These are phyloP conservation scores for Drosophila bipectinata DNA, from an alignment of 1,140 invertebrate genomes.

Conservation along the genomic window DNA sequence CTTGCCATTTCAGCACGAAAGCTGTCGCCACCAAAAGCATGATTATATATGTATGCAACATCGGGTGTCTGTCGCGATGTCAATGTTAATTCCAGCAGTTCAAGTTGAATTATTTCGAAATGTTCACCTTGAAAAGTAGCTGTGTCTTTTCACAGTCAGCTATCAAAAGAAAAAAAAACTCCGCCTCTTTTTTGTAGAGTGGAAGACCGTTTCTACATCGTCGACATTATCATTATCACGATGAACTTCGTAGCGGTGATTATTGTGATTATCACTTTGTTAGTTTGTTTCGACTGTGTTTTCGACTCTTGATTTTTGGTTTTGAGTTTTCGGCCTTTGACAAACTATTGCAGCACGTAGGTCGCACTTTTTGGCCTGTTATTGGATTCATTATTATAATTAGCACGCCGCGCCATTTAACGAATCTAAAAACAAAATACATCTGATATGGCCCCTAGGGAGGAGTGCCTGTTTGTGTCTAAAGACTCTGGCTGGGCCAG, in stretches of 20 bases:
- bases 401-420: conserved; percentile 65
- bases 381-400: conserved; percentile 80
- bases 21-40: conserved; percentile 32
- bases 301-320: conserved; percentile 24
- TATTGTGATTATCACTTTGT: conserved; percentile 63
- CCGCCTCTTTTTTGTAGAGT: conserved; percentile 48
- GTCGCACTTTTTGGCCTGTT: conserved; percentile 76
- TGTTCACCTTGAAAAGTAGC: conserved; percentile 76
- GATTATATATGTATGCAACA: conserved; percentile 1
- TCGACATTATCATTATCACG: conserved; percentile 29
- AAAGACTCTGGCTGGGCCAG: conserved; percentile 5
- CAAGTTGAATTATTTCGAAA: conserved; percentile 81
- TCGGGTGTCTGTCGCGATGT: conserved; percentile 61
- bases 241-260: conserved; percentile 44
- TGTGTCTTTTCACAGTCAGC: conserved; percentile 41
- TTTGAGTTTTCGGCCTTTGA: conserved; percentile 62
- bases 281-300: conserved; percentile 45
- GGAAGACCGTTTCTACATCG: conserved; percentile 44
- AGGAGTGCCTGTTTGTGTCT: conserved; percentile 2
- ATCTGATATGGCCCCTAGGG: conserved; percentile 16
- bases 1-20: conserved; percentile 46
- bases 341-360: conserved; percentile 73
- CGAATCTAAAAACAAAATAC: conserved; percentile 36
- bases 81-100: conserved; percentile 78
- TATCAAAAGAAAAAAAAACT: conserved; percentile 49